These are phyloP conservation scores for Glaucopsyche alexis DNA, from an alignment of 2,888 invertebrate genomes.

Conservation along the genomic window DNA sequence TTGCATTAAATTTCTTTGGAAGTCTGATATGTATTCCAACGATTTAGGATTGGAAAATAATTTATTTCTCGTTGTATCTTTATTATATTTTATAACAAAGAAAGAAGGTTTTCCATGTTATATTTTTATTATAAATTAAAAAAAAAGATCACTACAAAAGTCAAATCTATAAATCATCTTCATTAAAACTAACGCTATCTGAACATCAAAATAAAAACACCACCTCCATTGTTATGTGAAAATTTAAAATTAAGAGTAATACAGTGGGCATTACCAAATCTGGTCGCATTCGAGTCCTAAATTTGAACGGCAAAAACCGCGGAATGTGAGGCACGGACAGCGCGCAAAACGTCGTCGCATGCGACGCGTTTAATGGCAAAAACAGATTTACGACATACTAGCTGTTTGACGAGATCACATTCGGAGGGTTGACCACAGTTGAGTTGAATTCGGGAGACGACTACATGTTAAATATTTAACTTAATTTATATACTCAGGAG, in stretches of 20 bases:
- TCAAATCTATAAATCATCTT: neutral
- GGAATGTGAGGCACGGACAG: constrained; percentile 1
- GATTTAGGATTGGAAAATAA: neutral
- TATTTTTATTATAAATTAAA: no score
- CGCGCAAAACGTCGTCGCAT: neutral
- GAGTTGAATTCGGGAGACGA: no score
- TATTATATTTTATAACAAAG: no score
- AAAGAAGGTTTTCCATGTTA: no score
- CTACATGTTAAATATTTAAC: no score
- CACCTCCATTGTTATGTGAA: constrained; percentile 1
- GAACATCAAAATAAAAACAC: neutral
- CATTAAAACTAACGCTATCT: constrained; percentile 8
- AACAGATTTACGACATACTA: constrained; percentile 24
- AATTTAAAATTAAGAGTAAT: constrained; percentile 24
- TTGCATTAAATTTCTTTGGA: neutral
- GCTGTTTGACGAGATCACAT: neutral
- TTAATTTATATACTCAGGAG: no score
- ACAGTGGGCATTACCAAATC: constrained; percentile 22
- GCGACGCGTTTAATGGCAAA: neutral
- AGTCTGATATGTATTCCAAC: neutral
- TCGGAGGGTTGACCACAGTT: no score
- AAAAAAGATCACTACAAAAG: no score
- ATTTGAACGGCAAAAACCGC: constrained; percentile 2
- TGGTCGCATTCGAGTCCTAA: constrained; percentile 8
- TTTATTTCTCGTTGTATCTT: no score